Conservation (phyloP, 2,113 vertebrate genomes). For the Corydoras sp. region DNA sequence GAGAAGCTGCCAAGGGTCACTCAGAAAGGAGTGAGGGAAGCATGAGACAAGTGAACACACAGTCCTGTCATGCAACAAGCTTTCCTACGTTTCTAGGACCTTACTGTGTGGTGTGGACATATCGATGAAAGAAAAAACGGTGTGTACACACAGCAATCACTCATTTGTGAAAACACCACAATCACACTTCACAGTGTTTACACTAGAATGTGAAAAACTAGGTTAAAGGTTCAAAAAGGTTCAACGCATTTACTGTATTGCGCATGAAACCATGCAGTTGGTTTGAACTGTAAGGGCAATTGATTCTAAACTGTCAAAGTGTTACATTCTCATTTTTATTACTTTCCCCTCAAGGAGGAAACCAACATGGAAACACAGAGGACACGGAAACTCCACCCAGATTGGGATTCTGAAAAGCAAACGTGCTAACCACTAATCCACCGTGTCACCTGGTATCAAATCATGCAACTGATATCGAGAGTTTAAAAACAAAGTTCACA, state of each 20-base stretch:
- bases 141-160: conserved; percentile 1
- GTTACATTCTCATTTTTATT: no score
- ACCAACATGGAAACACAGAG: no score
- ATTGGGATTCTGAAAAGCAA: no score
- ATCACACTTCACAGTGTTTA: conserved; percentile 45
- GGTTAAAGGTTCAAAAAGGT: conserved; percentile 24
- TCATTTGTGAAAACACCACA: conserved; percentile 33
- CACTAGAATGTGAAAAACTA: conserved; percentile 54
- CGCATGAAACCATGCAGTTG: no score
- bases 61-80: conserved; percentile 24
- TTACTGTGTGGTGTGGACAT: conserved; percentile 7
- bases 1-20: conserved; percentile 10
- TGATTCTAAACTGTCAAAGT: not conserved
- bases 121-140: not conserved
- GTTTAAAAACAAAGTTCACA: no score
- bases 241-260: not conserved
- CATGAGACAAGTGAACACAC: conserved; percentile 18
- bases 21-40: not conserved
- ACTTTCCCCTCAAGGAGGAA: no score
- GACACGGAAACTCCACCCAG: no score
- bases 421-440: no score
- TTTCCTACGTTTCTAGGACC: conserved; percentile 1
- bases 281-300: not conserved
- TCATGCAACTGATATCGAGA: no score
- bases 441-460: no score